Percentiles rank a stretch among this genome's conserved stretches.
Conservation (phyloP, 2,888 invertebrate species). For the Exephanes ischioxanthus region DNA sequence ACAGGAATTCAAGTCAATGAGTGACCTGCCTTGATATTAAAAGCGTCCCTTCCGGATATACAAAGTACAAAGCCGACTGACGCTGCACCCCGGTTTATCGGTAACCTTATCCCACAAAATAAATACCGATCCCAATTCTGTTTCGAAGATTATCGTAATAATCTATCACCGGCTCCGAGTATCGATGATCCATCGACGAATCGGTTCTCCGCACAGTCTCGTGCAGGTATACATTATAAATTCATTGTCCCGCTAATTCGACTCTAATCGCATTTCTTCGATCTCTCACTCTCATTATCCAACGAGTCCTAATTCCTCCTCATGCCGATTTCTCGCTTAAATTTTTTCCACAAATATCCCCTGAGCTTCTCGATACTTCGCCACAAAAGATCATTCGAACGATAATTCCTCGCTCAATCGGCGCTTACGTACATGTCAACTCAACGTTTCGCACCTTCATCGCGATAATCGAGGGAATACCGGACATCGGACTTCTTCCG, state of each 20-base stretch:
- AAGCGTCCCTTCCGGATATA: too few relatives aligned
- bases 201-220: background rate
- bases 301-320: background rate
- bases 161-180: constrained; percentile 68
- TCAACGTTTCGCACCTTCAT: background rate
- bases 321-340: background rate
- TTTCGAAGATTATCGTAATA: constrained; percentile 69
- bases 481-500: background rate
- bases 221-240: background rate
- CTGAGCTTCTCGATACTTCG: background rate
- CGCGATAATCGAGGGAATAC: background rate
- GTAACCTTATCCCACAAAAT: constrained; percentile 64
- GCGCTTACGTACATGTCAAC: background rate
- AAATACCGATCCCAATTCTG: background rate
- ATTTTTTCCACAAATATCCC: background rate
- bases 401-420: background rate
- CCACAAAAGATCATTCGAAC: background rate
- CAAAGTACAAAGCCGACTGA: too few relatives aligned
- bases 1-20: too few relatives aligned
- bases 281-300: background rate
- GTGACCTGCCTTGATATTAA: too few relatives aligned
- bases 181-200: constrained; percentile 65
- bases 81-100: background rate
- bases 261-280: background rate
- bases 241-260: background rate